Evolutionary conservation across 23 tunicate genomes (phyloP).

Genomic region (Diplosoma virens): DNA sequence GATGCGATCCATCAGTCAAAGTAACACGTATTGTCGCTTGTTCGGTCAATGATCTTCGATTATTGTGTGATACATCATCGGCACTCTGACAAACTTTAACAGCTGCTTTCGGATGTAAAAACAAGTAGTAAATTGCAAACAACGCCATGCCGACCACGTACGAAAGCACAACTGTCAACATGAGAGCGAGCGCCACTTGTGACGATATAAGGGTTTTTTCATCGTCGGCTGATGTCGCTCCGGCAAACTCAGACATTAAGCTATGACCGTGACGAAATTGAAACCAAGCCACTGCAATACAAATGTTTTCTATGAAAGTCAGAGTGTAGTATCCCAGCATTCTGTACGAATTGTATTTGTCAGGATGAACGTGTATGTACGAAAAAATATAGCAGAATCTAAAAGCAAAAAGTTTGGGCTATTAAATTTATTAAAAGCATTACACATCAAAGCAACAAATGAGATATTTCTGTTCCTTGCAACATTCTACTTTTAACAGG

Average conservation of each 20-base stretch:
- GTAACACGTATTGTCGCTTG: background rate
- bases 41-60: background rate
- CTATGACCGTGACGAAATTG: slow-evolving; percentile 46
- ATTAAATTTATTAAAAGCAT: background rate
- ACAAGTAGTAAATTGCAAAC: slow-evolving; percentile 50
- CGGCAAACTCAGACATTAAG: background rate
- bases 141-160: slow-evolving; percentile 51
- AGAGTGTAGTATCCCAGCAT: slow-evolving; percentile 57
- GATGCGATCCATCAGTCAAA: background rate
- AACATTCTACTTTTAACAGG: no score
- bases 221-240: background rate
- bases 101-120: slow-evolving; percentile 47
- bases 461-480: no score
- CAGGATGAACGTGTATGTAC: slow-evolving; percentile 72
- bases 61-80: no score
- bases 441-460: background rate
- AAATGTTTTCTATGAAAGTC: slow-evolving; percentile 43
- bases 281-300: slow-evolving; percentile 45
- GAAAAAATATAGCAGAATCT: slow-evolving; percentile 78
- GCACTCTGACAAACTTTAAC: background rate
- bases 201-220: background rate
- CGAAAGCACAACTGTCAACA: slow-evolving; percentile 22
- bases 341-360: slow-evolving; percentile 22
- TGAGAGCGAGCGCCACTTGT: slow-evolving; percentile 33
- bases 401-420: background rate